Percentiles rank a stretch among this genome's conserved stretches.
Conservation (phyloP, 2,797 vertebrate genomes). For the Atherinosoma microstoma region DNA sequence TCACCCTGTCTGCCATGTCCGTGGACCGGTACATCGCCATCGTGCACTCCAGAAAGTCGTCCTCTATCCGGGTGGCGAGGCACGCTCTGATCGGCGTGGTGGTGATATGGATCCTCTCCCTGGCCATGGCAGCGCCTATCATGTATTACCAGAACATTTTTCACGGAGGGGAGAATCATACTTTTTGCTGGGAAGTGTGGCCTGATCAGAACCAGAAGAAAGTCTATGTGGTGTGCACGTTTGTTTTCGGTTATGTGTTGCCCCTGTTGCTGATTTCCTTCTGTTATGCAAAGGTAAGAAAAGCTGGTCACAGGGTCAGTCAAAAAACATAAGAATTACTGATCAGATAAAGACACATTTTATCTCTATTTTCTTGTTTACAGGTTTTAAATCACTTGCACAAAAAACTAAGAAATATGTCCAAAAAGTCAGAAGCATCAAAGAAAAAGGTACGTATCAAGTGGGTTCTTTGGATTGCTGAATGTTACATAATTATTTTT, state of each 20-base stretch:
- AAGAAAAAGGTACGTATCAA: slow-evolving; percentile 94
- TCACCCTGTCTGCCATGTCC: slow-evolving; percentile 96
- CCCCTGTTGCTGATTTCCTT: slow-evolving; percentile 95
- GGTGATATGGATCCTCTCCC: slow-evolving; percentile 92
- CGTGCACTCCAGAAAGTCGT: slow-evolving; percentile 93
- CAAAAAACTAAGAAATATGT: slow-evolving; percentile 96
- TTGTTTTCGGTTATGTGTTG: slow-evolving; percentile 95
- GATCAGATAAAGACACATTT: background rate
- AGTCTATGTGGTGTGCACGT: slow-evolving; percentile 92
- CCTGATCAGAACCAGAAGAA: slow-evolving; percentile 87
- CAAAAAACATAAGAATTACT: background rate
- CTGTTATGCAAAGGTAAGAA: slow-evolving; percentile 95
- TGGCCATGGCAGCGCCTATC: slow-evolving; percentile 92
- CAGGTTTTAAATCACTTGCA: slow-evolving; percentile 98
- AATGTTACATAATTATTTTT: too few species aligned
- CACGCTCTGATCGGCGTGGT: slow-evolving; percentile 89
- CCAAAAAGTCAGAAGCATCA: slow-evolving; percentile 97
- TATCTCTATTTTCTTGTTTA: slow-evolving; percentile 52
- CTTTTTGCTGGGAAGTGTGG: slow-evolving; percentile 98
- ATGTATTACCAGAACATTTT: slow-evolving; percentile 93
- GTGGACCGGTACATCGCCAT: slow-evolving; percentile 98
- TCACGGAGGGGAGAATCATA: slow-evolving; percentile 84
- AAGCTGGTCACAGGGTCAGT: background rate
- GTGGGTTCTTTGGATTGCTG: background rate
- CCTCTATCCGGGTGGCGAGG: slow-evolving; percentile 88